A percentile compares a stretch with the other conserved stretches of the same genome.
Conservation (phyloP, 2,113 vertebrate genomes). For the Saimiri boliviensis region DNA sequence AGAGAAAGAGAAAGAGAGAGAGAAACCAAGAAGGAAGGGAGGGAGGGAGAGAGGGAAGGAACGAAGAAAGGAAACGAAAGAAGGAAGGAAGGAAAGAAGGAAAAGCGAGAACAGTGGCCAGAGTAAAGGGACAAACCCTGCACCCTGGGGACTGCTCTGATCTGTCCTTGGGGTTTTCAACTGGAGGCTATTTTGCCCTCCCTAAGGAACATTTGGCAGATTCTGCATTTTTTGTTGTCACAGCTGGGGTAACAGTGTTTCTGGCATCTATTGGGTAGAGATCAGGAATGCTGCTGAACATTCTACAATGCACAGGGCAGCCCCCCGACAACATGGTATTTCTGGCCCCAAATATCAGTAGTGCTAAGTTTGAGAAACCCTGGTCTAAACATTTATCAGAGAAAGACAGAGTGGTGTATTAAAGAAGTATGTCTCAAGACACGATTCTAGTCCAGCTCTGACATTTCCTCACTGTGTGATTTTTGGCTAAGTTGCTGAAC, state of each 20-base stretch:
- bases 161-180: neutral
- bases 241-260: neutral
- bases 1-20: too few relatives aligned
- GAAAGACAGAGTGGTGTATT: neutral
- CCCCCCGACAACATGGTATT: neutral
- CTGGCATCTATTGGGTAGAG: too few relatives aligned
- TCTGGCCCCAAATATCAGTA: neutral
- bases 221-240: neutral
- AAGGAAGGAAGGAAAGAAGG: too few relatives aligned
- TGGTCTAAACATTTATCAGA: neutral
- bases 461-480: neutral
- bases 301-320: neutral
- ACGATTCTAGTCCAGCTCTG: neutral
- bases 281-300: neutral
- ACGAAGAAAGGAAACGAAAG: too few relatives aligned
- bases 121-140: neutral
- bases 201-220: neutral
- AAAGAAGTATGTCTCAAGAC: neutral
- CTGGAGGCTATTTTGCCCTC: neutral
- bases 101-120: neutral
- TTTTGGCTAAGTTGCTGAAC: neutral
- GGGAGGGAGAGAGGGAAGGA: too few relatives aligned
- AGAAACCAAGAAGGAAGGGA: too few relatives aligned
- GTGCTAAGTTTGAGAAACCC: neutral
- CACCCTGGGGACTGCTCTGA: neutral